Conservation (phyloP, 2,888 invertebrate genomes). For the Atherix ibis region DNA sequence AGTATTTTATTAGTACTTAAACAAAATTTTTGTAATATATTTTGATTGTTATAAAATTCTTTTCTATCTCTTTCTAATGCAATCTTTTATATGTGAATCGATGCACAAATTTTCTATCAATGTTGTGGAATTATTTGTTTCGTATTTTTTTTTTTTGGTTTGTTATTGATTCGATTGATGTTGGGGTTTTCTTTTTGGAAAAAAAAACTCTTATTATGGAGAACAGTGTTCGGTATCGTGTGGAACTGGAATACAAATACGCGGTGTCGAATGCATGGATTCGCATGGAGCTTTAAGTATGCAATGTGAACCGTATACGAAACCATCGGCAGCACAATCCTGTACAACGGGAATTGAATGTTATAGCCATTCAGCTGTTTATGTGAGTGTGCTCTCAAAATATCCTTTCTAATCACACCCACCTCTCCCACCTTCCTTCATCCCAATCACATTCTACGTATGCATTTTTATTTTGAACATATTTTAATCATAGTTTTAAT, state of each 20-base stretch:
- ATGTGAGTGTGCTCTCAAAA: conserved; percentile 22
- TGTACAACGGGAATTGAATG: conserved; percentile 64
- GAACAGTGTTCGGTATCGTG: conserved; percentile 83
- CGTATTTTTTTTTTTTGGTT: conserved; percentile 4
- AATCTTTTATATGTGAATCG: too few species aligned
- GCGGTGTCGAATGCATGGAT: conserved; percentile 67
- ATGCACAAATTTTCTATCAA: conserved; percentile 11
- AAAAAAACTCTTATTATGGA: background rate
- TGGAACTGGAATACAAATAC: conserved; percentile 70
- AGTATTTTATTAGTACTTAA: background rate
- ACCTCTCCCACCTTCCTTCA: conserved; percentile 3
- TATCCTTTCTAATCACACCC: conserved; percentile 2
- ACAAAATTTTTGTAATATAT: too few species aligned
- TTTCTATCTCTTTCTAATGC: too few species aligned
- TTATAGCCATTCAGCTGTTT: conserved; percentile 26
- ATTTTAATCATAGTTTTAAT: too few species aligned
- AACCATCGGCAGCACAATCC: conserved; percentile 52
- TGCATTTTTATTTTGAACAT: too few species aligned
- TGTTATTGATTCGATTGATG: conserved; percentile 4
- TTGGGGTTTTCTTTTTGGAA: conserved; percentile 7
- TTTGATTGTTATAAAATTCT: too few species aligned
- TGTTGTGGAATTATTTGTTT: conserved; percentile 6
- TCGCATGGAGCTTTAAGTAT: conserved; percentile 37
- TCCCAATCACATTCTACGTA: too few species aligned
- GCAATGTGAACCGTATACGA: conserved; percentile 48